Base-by-base conservation (phyloP, 2,888 invertebrate genomes). In the Ectemnius cavifrons region DNA sequence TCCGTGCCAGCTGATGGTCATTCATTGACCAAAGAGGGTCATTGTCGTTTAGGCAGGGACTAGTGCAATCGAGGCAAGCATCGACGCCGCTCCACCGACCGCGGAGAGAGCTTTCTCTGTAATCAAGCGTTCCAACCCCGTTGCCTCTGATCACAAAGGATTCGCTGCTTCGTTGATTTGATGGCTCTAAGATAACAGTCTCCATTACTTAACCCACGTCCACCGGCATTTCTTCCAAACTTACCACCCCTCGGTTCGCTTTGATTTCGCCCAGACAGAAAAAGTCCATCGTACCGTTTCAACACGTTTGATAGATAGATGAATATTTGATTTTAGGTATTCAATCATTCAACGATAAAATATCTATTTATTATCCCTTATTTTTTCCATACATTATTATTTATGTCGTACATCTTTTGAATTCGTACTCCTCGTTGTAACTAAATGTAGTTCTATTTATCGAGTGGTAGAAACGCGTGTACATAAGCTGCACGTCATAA, bases 1-100 rank as follows among this genome's bases (percentile, higher is more conserved):
- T 82, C 77, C 72, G 70, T 67, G 23, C 60, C 75, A 63, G 73
- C 69, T 65, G 80, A 75, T 84, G 73, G 75, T 77, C 82, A 77
- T 80, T 83, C 78, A 80, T 84, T 72, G 82, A 71, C 75, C 80
- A 71, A 83, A 78, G 75, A 82, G 80, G 78, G 78, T 80, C 78
- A 84, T 84, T 84, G 77, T 78, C 80, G 78, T 80, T 82, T 78
- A 78, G 79, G 71, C 71, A 16, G 37, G 37, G 37, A 71, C 66
- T 61, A 65, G 78, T 52, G 82, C 65, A 80, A 83, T 79, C 77
- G 71, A 73, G 63, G 66, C 68, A 47, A 66, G 66, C 70, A 46
- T 18, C n/a, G 16, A 16, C 52, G 52, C 52, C 52, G 52, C 52
- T 56, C 67, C 62, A 60, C 46, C 56, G 67, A 70, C 72, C 49